Percentiles rank a stretch among this genome's conserved stretches.
phyloP scores from a whole-genome alignment of 2,113 vertebrate genomes.

The Cairina moschata region DNA sequence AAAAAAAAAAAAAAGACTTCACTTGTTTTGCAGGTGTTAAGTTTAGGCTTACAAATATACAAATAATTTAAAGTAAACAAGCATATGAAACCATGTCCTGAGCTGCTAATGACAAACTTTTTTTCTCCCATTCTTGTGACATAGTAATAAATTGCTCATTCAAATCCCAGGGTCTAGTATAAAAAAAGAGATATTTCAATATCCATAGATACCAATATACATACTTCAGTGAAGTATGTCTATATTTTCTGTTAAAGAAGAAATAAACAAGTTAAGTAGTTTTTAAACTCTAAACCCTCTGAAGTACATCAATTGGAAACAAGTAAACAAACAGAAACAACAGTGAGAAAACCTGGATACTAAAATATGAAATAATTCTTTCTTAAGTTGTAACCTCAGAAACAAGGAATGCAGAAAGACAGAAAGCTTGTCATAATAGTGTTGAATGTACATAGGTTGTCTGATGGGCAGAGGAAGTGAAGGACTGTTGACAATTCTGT shows the following conservation, averaged over 20 bases:
- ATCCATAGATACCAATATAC: not conserved
- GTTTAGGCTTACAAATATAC: no score
- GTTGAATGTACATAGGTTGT: not conserved
- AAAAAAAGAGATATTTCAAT: not conserved
- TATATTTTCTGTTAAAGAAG: not conserved
- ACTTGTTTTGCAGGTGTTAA: no score
- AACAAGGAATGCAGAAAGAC: not conserved
- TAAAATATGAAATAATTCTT: not conserved
- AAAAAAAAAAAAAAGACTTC: no score
- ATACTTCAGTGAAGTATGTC: not conserved
- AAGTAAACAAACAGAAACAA: not conserved
- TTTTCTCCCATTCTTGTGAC: not conserved
- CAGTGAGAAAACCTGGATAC: not conserved
- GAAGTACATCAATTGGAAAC: not conserved
- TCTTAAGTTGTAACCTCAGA: not conserved
- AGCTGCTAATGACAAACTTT: not conserved
- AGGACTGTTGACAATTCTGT: not conserved
- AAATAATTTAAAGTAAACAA: no score
- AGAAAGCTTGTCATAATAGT: not conserved
- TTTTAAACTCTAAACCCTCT: not conserved
- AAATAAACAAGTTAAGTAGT: not conserved
- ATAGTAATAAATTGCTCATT: not conserved
- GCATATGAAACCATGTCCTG: not conserved
- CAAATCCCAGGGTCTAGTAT: not conserved
- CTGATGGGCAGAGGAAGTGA: rapidly evolving